These are phyloP conservation scores for Porites lobata DNA, from an alignment of 92 coral and sea anemone genomes.

Conservation along the genomic window DNA sequence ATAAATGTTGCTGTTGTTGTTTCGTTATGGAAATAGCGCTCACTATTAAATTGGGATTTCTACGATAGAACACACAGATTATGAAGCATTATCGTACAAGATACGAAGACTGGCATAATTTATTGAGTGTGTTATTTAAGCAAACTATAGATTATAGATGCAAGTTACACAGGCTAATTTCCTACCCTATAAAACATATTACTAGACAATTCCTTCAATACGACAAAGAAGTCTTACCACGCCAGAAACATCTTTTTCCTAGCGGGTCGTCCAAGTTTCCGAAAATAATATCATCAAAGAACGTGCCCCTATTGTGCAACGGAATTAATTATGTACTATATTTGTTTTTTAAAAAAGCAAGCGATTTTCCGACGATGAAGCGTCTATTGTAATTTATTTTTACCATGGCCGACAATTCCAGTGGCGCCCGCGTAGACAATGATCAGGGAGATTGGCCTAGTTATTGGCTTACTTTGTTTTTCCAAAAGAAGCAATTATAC, in stretches of 20 bases:
- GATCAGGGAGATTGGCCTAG: neutral
- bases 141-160: too few species aligned
- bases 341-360: neutral
- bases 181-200: neutral
- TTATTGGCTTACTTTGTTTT: neutral
- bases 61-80: too few species aligned
- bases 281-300: neutral
- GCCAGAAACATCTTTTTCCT: neutral
- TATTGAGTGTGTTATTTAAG: too few species aligned
- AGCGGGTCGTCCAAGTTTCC: neutral
- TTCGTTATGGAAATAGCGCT: too few species aligned
- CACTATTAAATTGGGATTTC: too few species aligned
- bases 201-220: neutral
- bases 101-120: too few species aligned
- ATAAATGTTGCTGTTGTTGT: too few species aligned
- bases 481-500: constrained; percentile 7
- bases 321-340: neutral
- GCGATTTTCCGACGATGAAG: neutral
- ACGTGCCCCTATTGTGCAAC: constrained; percentile 4
- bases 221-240: neutral
- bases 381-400: neutral
- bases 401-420: neutral
- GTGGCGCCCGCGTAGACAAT: neutral
- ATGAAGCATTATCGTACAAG: too few species aligned
- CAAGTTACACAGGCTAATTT: too few species aligned